phyloP scores from a whole-genome alignment of 2,888 invertebrate genomes.

The Teinopalpus imperialis region DNA sequence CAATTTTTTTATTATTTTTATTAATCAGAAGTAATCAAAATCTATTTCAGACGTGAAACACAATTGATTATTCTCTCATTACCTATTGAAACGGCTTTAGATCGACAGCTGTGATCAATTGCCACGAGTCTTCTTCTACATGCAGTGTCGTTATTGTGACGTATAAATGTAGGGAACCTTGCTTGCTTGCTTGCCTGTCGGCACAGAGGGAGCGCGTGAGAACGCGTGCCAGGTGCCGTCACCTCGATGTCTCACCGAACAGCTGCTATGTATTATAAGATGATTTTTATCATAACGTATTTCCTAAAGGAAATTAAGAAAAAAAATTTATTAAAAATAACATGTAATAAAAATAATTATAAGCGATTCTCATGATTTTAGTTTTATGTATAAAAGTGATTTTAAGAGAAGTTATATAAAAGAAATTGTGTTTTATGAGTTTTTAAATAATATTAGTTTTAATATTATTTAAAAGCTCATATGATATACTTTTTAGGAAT shows the following conservation, averaged over 20 bases:
- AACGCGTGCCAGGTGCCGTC: conserved; percentile 72
- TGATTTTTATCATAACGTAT: conserved; percentile 9
- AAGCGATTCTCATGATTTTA: too few species aligned
- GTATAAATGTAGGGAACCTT: conserved; percentile 31
- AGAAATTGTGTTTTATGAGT: too few species aligned
- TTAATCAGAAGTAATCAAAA: too few species aligned
- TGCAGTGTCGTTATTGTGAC: conserved; percentile 50
- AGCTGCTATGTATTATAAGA: conserved; percentile 47
- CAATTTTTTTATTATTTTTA: too few species aligned
- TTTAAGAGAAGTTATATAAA: too few species aligned
- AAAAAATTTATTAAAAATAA: background rate
- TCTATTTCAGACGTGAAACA: too few species aligned
- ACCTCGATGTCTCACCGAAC: conserved; percentile 39
- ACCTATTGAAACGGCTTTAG: conserved; percentile 26
- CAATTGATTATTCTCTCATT: too few species aligned
- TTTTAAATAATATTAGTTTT: too few species aligned
- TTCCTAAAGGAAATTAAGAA: background rate
- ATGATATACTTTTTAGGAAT: too few species aligned
- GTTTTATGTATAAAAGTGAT: too few species aligned
- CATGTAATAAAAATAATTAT: too few species aligned
- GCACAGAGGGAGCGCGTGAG: conserved; percentile 66
- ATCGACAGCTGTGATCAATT: conserved; percentile 40
- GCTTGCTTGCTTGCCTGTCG: conserved; percentile 39
- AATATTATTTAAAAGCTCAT: too few species aligned
- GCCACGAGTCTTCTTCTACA: conserved; percentile 57